Conservation (phyloP, 2,888 invertebrate species). For the Macrophya alboannulata region DNA sequence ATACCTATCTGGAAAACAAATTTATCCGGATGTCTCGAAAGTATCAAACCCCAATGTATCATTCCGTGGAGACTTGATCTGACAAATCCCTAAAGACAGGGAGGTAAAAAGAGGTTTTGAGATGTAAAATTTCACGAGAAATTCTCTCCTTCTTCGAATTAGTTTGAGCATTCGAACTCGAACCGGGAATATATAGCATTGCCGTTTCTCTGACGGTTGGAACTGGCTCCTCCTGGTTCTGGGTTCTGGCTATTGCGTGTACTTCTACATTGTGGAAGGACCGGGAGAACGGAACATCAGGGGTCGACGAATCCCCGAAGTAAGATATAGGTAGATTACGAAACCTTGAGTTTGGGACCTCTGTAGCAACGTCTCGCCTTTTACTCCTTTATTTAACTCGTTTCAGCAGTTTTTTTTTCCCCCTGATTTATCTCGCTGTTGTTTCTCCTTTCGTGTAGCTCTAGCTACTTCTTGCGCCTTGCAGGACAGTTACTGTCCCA, state of each 20-base stretch:
- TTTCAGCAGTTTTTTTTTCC: slow-evolving; percentile 39
- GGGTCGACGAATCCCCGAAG: slow-evolving; percentile 48
- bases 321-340: slow-evolving; percentile 50
- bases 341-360: slow-evolving; percentile 28
- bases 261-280: neutral
- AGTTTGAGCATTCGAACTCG: neutral
- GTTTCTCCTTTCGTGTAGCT: slow-evolving; percentile 52
- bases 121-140: neutral
- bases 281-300: slow-evolving; percentile 9
- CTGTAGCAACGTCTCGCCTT: slow-evolving; percentile 18
- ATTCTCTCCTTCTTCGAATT: neutral
- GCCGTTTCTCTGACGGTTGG: neutral
- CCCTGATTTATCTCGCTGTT: slow-evolving; percentile 51
- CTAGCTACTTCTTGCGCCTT: slow-evolving; percentile 51
- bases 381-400: slow-evolving; percentile 53
- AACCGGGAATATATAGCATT: neutral
- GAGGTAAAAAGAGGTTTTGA: neutral
- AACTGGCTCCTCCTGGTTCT: neutral
- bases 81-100: neutral
- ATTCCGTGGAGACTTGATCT: neutral
- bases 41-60: slow-evolving; percentile 18
- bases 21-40: neutral
- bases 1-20: neutral
- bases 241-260: neutral
- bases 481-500: slow-evolving; percentile 41